Conservation (phyloP, 1,140 invertebrate genomes). For the Anastrepha obliqua region DNA sequence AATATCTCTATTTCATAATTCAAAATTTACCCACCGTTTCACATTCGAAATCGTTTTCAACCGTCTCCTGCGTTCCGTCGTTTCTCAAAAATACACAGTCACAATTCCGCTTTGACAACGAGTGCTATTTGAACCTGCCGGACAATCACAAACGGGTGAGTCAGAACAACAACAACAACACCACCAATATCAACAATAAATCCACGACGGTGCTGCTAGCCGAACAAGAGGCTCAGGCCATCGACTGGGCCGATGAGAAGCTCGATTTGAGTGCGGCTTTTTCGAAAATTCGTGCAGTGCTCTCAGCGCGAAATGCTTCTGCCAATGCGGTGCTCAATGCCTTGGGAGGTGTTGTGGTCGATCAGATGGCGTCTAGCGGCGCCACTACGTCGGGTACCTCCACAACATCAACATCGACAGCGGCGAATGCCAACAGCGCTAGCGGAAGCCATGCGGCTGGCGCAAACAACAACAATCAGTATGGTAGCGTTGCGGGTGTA, state of each 20-base stretch:
- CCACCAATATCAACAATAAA: constrained; percentile 55
- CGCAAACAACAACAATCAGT: constrained; percentile 48
- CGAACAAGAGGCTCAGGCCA: constrained; percentile 69
- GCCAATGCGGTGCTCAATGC: constrained; percentile 61
- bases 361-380: constrained; percentile 19
- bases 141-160: constrained; percentile 97
- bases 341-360: constrained; percentile 52
- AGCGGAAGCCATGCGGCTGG: constrained; percentile 56
- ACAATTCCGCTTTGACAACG: constrained; percentile 99
- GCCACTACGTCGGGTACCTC: constrained; percentile 29
- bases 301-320: constrained; percentile 68
- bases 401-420: constrained; percentile 54
- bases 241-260: constrained; percentile 70
- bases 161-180: constrained; percentile 59
- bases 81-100: constrained; percentile 80
- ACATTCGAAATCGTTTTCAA: too few species aligned
- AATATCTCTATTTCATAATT: not conserved
- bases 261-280: constrained; percentile 70
- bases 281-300: constrained; percentile 69
- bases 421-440: constrained; percentile 47
- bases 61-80: too few species aligned
- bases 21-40: not conserved
- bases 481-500: constrained; percentile 52
- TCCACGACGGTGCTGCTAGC: constrained; percentile 62
- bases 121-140: constrained; percentile 95